Percentiles rank a stretch among this genome's conserved stretches.
These are phyloP conservation scores for Podabrus alpinus DNA, from an alignment of 2,888 invertebrate species.

Conservation along the genomic window DNA sequence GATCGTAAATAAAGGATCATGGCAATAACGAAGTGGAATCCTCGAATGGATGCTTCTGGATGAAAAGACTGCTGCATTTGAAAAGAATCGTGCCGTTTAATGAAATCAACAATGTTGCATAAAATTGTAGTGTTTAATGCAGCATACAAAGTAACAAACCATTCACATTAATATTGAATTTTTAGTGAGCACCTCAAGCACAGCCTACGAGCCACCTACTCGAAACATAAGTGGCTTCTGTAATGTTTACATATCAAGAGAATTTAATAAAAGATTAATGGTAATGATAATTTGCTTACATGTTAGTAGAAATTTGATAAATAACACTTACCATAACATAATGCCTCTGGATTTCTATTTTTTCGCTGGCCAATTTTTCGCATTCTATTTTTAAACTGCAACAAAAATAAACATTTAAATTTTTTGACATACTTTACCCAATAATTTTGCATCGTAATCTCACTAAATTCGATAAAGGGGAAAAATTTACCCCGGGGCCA, in stretches of 20 bases:
- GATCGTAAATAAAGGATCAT: too few species aligned
- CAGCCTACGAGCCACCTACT: background rate
- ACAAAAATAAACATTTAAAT: constrained; percentile 44
- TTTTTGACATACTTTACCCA: background rate
- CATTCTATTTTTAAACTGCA: constrained; percentile 95
- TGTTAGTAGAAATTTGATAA: background rate
- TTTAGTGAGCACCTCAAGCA: background rate
- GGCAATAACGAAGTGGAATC: too few species aligned
- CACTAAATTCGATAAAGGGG: background rate
- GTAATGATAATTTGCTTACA: background rate
- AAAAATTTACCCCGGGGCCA: background rate
- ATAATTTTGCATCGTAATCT: background rate
- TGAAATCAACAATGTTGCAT: background rate
- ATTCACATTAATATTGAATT: constrained; percentile 4
- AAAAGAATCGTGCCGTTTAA: constrained; percentile 1
- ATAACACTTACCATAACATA: constrained; percentile 93
- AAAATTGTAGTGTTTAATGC: background rate
- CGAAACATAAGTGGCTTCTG: background rate
- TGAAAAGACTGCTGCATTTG: constrained; percentile 11
- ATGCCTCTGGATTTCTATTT: constrained; percentile 98
- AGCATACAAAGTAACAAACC: constrained; percentile 4
- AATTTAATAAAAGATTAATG: background rate
- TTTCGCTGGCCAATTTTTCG: constrained; percentile 95
- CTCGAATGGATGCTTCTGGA: background rate
- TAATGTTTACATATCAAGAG: background rate